Evolutionary conservation across 2,113 vertebrate genomes (phyloP).

Genomic region (Albula goreensis): DNA sequence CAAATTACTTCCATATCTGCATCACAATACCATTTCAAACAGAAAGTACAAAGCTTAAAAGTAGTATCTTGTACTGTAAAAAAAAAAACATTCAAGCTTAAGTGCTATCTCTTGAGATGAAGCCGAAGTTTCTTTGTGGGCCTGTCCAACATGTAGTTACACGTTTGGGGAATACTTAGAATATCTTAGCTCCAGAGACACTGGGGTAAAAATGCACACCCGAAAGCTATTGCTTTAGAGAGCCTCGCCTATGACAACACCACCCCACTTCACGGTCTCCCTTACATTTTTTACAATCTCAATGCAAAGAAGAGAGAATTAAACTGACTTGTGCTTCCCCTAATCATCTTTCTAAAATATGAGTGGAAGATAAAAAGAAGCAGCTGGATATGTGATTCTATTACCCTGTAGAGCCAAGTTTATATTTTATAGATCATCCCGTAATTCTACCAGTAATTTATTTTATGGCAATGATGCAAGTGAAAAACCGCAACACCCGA

Average conservation of each 20-base stretch:
- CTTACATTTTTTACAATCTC: background rate
- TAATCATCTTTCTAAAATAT: background rate
- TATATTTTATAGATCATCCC: too few species aligned
- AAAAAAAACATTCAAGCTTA: background rate
- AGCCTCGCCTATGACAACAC: too few species aligned
- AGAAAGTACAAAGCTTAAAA: too few species aligned
- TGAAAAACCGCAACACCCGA: too few species aligned
- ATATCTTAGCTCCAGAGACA: conserved; percentile 17
- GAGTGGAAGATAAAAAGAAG: too few species aligned
- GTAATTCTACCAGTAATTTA: too few species aligned
- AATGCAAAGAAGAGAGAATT: background rate
- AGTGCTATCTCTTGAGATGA: background rate
- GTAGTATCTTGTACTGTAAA: too few species aligned
- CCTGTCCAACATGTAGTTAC: conserved; percentile 48
- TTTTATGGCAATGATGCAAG: too few species aligned
- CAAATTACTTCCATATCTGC: background rate
- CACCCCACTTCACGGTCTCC: background rate
- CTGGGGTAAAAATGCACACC: conserved; percentile 4
- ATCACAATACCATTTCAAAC: background rate
- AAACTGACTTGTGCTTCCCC: background rate
- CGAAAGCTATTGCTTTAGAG: background rate
- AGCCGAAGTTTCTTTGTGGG: background rate
- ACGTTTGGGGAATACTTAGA: conserved; percentile 56
- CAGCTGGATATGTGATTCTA: too few species aligned
- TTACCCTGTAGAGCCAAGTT: too few species aligned